Percentiles rank a stretch among this genome's conserved stretches.
phyloP scores from a whole-genome alignment of 2,113 vertebrate species.

The Caretta caretta region DNA sequence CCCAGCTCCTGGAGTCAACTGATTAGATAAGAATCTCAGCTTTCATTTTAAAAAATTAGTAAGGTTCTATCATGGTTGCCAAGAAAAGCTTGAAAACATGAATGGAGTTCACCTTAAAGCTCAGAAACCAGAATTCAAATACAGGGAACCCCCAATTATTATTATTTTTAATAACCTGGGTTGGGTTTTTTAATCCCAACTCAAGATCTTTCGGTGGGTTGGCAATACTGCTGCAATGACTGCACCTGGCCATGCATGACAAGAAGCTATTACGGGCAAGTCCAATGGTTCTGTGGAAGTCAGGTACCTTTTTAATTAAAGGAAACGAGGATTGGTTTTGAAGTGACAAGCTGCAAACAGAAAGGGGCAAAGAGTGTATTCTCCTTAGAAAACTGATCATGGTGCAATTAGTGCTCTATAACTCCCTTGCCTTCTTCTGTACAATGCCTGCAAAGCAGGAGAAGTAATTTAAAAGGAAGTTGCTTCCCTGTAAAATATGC shows the following conservation, averaged over 20 bases:
- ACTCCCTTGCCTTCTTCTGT: neutral
- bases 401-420: neutral
- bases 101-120: neutral
- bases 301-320: neutral
- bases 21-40: neutral
- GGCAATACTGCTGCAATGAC: neutral
- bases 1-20: neutral
- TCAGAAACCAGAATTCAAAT: neutral
- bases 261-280: neutral
- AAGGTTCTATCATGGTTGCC: neutral
- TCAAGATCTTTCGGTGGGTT: neutral
- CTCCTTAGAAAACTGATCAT: neutral
- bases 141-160: neutral
- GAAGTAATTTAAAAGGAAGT: neutral
- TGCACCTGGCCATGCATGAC: neutral
- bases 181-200: neutral
- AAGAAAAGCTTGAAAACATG: neutral
- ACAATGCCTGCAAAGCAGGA: neutral
- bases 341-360: neutral
- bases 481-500: neutral
- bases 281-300: neutral
- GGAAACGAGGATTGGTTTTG: neutral
- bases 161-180: neutral
- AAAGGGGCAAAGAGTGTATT: neutral
- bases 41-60: neutral